A percentile compares a stretch with the other conserved stretches of the same genome.
Conservation (phyloP, 2,888 invertebrate genomes). For the Callinectes sapidus region DNA sequence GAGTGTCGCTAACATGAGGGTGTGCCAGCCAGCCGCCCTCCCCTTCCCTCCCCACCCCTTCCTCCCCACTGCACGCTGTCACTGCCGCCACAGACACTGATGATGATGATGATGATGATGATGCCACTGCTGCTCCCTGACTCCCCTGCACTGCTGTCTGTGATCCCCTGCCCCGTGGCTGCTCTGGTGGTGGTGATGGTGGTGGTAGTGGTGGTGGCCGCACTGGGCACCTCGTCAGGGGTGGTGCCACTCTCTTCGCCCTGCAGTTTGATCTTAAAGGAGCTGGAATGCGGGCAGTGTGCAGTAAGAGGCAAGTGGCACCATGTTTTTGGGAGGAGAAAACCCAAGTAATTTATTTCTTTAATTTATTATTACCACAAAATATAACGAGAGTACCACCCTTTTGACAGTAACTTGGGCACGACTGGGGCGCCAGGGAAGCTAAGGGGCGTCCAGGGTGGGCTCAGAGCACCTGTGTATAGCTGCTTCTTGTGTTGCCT, state of each 20-base stretch:
- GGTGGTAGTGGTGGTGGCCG: constrained; percentile 27
- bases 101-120: too few relatives aligned
- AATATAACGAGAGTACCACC: constrained; percentile 52
- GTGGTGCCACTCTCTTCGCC: not conserved
- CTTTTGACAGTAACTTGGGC: constrained; percentile 59
- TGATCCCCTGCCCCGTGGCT: constrained; percentile 40
- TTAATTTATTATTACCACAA: constrained; percentile 67
- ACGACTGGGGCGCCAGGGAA: constrained; percentile 50
- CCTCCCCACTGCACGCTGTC: constrained; percentile 64
- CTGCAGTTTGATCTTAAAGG: not conserved
- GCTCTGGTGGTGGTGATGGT: constrained; percentile 34
- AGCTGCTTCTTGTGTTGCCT: constrained; percentile 67
- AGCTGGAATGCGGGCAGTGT: constrained; percentile 50
- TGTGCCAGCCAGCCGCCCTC: constrained; percentile 46
- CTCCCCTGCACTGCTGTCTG: constrained; percentile 50
- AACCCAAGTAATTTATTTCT: constrained; percentile 67
- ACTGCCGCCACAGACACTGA: constrained; percentile 50
- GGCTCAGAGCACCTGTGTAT: constrained; percentile 65
- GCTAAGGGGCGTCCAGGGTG: constrained; percentile 57
- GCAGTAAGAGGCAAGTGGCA: constrained; percentile 66
- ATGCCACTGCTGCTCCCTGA: constrained; percentile 47
- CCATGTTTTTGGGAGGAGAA: constrained; percentile 57
- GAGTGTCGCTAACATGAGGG: constrained; percentile 92
- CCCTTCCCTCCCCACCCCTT: constrained; percentile 54
- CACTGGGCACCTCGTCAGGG: constrained; percentile 26